These are phyloP conservation scores for Drosophila mayaguana DNA, from an alignment of 2,888 invertebrate genomes.

Conservation along the genomic window DNA sequence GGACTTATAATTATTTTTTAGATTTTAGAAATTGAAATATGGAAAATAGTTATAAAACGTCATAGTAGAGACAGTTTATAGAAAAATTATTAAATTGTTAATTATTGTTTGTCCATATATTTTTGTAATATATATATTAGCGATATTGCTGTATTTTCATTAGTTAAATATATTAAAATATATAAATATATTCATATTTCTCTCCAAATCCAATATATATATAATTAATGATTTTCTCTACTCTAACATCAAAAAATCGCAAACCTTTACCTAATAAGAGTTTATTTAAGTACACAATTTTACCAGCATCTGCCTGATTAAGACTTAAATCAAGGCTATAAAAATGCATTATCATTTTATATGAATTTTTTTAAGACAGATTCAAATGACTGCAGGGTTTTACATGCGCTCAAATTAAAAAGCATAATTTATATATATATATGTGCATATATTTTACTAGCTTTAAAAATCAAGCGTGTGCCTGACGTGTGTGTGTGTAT, in stretches of 20 bases:
- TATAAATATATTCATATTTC: too few species aligned
- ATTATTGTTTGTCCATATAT: too few species aligned
- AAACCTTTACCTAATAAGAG: neutral
- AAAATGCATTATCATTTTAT: conserved; percentile 16
- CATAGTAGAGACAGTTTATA: too few species aligned
- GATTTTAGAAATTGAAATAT: too few species aligned
- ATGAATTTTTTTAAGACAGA: neutral
- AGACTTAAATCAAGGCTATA: neutral
- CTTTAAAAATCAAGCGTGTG: conserved; percentile 41
- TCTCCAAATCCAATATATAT: neutral
- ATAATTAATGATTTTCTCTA: neutral
- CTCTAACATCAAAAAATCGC: neutral
- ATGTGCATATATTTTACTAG: conserved; percentile 10
- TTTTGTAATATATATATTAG: too few species aligned
- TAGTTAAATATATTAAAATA: too few species aligned
- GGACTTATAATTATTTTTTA: too few species aligned
- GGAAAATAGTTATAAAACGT: too few species aligned
- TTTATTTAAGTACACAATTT: neutral
- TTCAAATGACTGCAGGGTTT: conserved; percentile 30
- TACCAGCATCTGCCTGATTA: neutral
- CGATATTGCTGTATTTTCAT: too few species aligned
- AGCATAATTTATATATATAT: conserved; percentile 25
- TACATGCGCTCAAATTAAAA: conserved; percentile 48
- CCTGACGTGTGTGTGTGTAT: neutral
- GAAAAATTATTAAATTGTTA: too few species aligned